These are phyloP conservation scores for Sandelia bainsii DNA, from an alignment of 2,797 vertebrate species.

Conservation along the genomic window DNA sequence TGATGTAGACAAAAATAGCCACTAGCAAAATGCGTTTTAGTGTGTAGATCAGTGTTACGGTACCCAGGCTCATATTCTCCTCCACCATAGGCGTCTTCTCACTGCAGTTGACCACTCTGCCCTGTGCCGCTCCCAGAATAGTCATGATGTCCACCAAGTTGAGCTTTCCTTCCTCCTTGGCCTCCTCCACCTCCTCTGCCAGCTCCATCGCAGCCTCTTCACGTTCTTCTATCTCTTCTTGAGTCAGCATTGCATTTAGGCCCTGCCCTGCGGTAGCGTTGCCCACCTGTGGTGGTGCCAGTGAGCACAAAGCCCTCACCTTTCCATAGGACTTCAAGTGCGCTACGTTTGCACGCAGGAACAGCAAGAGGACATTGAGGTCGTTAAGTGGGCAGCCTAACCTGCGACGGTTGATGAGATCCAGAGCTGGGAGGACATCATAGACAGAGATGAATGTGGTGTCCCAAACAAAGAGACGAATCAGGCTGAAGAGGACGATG, in stretches of 20 bases:
- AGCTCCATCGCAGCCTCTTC: slow-evolving; percentile 83
- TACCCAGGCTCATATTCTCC: slow-evolving; percentile 87
- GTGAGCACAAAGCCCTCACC: slow-evolving; percentile 89
- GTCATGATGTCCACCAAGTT: slow-evolving; percentile 98
- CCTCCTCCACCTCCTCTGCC: slow-evolving; percentile 82
- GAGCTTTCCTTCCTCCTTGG: slow-evolving; percentile 86
- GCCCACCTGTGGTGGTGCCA: slow-evolving; percentile 83
- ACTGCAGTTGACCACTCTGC: slow-evolving; percentile 80
- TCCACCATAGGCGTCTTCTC: slow-evolving; percentile 85
- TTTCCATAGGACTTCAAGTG: slow-evolving; percentile 92
- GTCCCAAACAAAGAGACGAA: slow-evolving; percentile 94
- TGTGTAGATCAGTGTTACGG: slow-evolving; percentile 83
- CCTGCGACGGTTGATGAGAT: slow-evolving; percentile 90
- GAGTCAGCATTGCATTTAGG: slow-evolving; percentile 70
- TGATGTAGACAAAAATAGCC: slow-evolving; percentile 81
- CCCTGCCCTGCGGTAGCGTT: slow-evolving; percentile 51
- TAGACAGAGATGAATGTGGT: slow-evolving; percentile 93
- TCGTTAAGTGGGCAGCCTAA: slow-evolving; percentile 95
- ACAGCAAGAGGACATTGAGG: slow-evolving; percentile 94
- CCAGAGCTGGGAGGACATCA: slow-evolving; percentile 94
- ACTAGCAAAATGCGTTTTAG: slow-evolving; percentile 83
- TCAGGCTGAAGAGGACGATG: slow-evolving; percentile 90
- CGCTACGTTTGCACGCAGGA: slow-evolving; percentile 92
- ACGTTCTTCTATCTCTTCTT: slow-evolving; percentile 83
- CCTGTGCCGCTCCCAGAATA: slow-evolving; percentile 90